Percentiles rank a stretch among this genome's conserved stretches.
These are phyloP conservation scores for Aurelia sp. DNA, from an alignment of 30 jellyfish, hydroid and myxozoan species.

Conservation along the genomic window DNA sequence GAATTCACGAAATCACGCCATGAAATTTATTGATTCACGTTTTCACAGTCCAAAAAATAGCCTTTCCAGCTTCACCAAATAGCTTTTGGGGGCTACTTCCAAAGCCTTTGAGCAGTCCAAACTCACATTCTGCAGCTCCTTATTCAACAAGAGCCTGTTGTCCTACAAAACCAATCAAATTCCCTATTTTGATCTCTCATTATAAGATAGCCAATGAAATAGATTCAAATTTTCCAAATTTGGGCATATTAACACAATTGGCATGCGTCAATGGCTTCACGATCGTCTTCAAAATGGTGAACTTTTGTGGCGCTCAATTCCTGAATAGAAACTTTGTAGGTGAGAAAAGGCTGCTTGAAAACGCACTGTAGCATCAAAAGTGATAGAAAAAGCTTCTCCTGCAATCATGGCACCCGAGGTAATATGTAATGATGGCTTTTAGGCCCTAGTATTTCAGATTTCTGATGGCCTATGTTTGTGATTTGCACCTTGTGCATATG, in stretches of 20 bases:
- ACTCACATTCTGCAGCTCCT: constrained; percentile 36
- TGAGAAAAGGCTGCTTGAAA: not conserved
- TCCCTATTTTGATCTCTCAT: not conserved
- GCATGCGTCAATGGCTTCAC: constrained; percentile 81
- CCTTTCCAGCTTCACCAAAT: too few relatives aligned
- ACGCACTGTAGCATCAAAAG: not conserved
- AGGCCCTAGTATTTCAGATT: constrained; percentile 4
- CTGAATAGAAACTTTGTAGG: not conserved
- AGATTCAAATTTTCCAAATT: constrained; percentile 18
- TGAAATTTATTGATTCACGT: too few relatives aligned
- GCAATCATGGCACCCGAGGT: constrained; percentile 81
- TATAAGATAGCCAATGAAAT: constrained; percentile 24
- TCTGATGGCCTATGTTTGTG: constrained; percentile 53
- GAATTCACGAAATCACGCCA: too few relatives aligned
- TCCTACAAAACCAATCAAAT: constrained; percentile 2
- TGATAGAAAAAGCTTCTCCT: not conserved
- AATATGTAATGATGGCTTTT: not conserved
- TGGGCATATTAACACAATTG: constrained; percentile 74
- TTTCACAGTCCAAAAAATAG: too few relatives aligned
- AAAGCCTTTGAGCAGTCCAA: too few relatives aligned
- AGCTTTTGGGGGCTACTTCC: too few relatives aligned
- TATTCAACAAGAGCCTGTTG: not conserved
- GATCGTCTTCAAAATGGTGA: constrained; percentile 72
- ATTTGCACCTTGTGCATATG: not conserved
- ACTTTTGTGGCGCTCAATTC: constrained; percentile 71